Percentiles rank a stretch among this genome's conserved stretches.
Conservation (phyloP, 2,888 invertebrate genomes). For the Amphiduros pacificus region DNA sequence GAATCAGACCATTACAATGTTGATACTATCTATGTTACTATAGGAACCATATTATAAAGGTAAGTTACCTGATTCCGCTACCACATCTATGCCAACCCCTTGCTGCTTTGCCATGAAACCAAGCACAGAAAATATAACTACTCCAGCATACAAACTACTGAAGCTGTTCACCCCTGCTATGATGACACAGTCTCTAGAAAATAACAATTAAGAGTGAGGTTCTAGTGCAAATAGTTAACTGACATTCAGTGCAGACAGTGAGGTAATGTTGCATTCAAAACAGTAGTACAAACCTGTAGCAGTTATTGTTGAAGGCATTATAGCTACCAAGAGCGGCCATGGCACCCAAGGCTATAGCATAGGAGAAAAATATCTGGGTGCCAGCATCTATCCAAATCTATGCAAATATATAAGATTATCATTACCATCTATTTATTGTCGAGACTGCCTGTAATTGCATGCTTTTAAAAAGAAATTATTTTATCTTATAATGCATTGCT, state of each 20-base stretch:
- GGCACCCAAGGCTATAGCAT: slow-evolving; percentile 65
- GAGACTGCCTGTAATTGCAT: neutral
- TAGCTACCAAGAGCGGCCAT: slow-evolving; percentile 67
- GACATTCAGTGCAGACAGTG: too few species aligned
- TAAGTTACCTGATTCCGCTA: slow-evolving; percentile 54
- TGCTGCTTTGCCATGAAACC: slow-evolving; percentile 53
- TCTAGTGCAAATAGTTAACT: too few species aligned
- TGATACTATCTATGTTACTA: too few species aligned
- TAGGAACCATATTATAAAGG: too few species aligned
- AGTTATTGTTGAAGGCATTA: slow-evolving; percentile 62
- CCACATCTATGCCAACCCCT: slow-evolving; percentile 42
- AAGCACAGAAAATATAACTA: slow-evolving; percentile 53
- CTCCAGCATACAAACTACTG: slow-evolving; percentile 70
- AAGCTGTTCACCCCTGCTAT: slow-evolving; percentile 81
- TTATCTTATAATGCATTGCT: neutral
- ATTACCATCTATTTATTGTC: too few species aligned
- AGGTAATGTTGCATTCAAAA: too few species aligned
- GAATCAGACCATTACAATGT: too few species aligned
- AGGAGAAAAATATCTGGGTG: slow-evolving; percentile 67
- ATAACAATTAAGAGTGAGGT: neutral
- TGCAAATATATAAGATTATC: too few species aligned
- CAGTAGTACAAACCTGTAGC: slow-evolving; percentile 39
- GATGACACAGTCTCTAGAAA: slow-evolving; percentile 74
- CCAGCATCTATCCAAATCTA: slow-evolving; percentile 68
- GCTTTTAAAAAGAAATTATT: neutral